Percentiles rank a stretch among this genome's conserved stretches.
These are phyloP conservation scores for Spodoptera littoralis DNA, from an alignment of 2,888 invertebrate species.

Conservation along the genomic window DNA sequence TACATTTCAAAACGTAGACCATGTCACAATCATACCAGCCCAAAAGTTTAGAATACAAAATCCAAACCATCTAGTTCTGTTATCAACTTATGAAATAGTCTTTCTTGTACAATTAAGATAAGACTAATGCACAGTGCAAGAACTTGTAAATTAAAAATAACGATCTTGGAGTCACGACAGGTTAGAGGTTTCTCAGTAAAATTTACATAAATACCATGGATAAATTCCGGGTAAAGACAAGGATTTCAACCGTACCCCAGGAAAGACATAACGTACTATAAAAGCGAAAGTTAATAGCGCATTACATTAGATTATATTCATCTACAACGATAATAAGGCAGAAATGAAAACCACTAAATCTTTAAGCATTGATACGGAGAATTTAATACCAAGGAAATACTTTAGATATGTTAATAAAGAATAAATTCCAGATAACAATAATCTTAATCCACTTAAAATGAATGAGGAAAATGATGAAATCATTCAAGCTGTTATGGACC, in stretches of 20 bases:
- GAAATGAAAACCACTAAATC: constrained; percentile 6
- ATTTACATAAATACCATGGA: constrained; percentile 60
- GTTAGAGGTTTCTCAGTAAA: constrained; percentile 60
- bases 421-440: background rate
- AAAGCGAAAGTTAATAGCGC: constrained; percentile 46
- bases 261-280: constrained; percentile 31
- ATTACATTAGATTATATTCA: constrained; percentile 41
- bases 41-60: constrained; percentile 21
- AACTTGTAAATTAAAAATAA: constrained; percentile 66
- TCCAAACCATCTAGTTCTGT: constrained; percentile 32
- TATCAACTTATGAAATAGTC: constrained; percentile 55
- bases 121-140: constrained; percentile 59
- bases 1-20: constrained; percentile 7
- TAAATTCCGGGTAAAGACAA: constrained; percentile 53
- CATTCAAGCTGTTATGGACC: constrained; percentile 15
- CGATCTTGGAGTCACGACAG: constrained; percentile 61
- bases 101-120: constrained; percentile 66
- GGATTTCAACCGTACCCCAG: constrained; percentile 39
- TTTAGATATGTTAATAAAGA: constrained; percentile 3
- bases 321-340: constrained; percentile 23
- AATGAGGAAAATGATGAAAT: background rate
- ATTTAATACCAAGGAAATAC: constrained; percentile 6
- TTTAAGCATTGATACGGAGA: background rate
- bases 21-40: constrained; percentile 3
- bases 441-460: background rate